Evolutionary conservation across 2,797 vertebrate species (phyloP), one percentile per base, ranked within the genome.

Genomic region (Tadarida brasiliensis): DNA sequence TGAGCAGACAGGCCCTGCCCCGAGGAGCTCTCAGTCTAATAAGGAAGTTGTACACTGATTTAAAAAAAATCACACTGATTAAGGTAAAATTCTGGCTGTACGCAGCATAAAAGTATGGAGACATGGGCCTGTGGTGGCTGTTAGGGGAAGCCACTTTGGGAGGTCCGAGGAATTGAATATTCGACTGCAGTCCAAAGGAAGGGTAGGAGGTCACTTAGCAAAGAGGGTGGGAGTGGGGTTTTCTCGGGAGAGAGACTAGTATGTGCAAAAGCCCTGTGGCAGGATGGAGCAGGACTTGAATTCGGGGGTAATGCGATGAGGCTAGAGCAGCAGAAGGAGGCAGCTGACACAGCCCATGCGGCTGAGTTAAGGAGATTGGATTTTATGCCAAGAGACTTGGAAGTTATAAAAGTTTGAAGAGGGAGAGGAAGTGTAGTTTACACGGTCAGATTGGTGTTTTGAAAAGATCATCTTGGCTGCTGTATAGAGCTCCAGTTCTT

Each of bases 321-420:
- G 28, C 56, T 73, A 24, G 47, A 82, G 71, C 16, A 7, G 30
- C 39, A 28, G 39, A 30, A 67, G 59, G 83, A 73, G 24, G 47
- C 54, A 16, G 22, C 7, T 20, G 71, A 51, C 73, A 49, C 12
- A 6, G 57, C 47, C 65, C 24, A 1, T 0, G 2, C 24, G 49
- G 63, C 77, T 63, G 65, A 90, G 28, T 63, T n/a, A 14, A 88
- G 57, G 89, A 51, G 70, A 19, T 3, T n/a, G 67, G 80, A 5
- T 82, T 95, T 86, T 68, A n/a, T 35, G 47, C 61, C 63, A 63
- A n/a, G 76, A 84, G 71, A 39, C 51, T 67, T 86, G 93, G 87
- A 89, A 93, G 65, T 94, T 90, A 89, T 44, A 61, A 74, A 8
- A 85, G 65, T 88, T 89, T 61, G 65, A 81, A 95, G 89, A 82